Percentiles rank a stretch among this genome's conserved stretches.
These are phyloP conservation scores for Euthynnus affinis DNA, from an alignment of 2,797 vertebrate species.

Conservation along the genomic window DNA sequence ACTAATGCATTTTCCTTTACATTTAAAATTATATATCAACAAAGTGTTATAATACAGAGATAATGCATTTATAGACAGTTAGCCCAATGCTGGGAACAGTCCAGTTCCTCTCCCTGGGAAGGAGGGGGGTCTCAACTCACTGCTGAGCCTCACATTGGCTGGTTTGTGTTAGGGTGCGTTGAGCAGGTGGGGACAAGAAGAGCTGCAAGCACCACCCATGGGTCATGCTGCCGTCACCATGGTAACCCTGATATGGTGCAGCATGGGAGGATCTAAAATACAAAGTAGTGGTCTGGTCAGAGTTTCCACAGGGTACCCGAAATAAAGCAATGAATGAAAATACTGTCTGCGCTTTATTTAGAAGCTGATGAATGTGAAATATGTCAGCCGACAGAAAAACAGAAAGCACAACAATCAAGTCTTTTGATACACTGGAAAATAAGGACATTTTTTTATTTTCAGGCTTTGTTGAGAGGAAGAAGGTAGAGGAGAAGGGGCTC, in stretches of 20 bases:
- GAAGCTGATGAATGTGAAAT: constrained; percentile 1
- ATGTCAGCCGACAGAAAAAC: background rate
- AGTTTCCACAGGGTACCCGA: constrained; percentile 14
- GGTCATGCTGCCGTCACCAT: constrained; percentile 64
- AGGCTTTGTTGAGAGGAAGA: constrained; percentile 11
- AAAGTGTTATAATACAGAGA: constrained; percentile 78
- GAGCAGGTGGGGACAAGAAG: constrained; percentile 50
- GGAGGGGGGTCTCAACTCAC: constrained; percentile 35
- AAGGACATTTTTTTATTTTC: background rate
- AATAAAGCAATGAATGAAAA: constrained; percentile 2
- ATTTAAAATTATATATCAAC: constrained; percentile 78
- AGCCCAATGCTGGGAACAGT: constrained; percentile 58
- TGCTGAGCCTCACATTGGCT: constrained; percentile 58
- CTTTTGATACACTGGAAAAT: background rate
- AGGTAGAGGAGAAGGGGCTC: background rate
- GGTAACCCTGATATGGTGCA: constrained; percentile 69
- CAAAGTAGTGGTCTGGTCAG: constrained; percentile 15
- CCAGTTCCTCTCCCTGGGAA: constrained; percentile 45
- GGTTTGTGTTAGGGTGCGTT: constrained; percentile 54
- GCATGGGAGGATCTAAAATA: constrained; percentile 75
- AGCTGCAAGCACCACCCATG: constrained; percentile 52
- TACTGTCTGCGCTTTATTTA: background rate
- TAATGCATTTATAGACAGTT: constrained; percentile 69
- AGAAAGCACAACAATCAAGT: constrained; percentile 5
- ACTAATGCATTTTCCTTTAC: constrained; percentile 68